Evolutionary conservation across 2,797 vertebrate species (phyloP), one percentile per base, ranked within the genome.

Genomic region (Macrochelys suwanniensis): DNA sequence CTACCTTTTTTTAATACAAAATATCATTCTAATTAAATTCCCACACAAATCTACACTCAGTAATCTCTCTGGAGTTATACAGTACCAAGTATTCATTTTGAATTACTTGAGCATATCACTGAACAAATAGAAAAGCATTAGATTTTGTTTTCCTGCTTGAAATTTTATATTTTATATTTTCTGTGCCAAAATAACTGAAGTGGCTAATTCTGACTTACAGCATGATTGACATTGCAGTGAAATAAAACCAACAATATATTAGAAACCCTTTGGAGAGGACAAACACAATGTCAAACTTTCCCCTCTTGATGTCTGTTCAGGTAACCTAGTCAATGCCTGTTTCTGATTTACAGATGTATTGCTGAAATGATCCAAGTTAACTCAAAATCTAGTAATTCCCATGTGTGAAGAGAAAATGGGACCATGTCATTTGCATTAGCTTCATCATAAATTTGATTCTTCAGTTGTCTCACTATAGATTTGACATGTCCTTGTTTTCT

Each of bases 331-430:
- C 47, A 61, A 54, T 0, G 13, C 76, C 50, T 3, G 3, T 47
- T 21, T 45, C 80, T 56, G 15, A 92, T 33, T 91, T 95, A 53
- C 80, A 45, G 85, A 87, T 79, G 85, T 74, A 12, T 0, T 80
- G 89, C 81, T 59, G 77, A 87, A 95, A 94, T 78, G 89, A 95
- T 84, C 65, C 87, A 80, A 51, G 59, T 4, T 78, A 87, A 93
- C 87, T 91, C 95, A 85, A 89, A 96, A 95, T 87, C 77, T 92
- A 37, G 50, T 71, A 53, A 88, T 86, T 96, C 77, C 92, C 89
- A 78, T 65, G 87, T 96, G 95, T 92, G 92, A 87, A 54, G 51
- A 89, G 93, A 76, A 92, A 91, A 90, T 95, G 85, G 89, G 54
- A 89, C 51, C 25, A 0, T 71, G 92, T 84, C 87, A 80, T 76